phyloP scores from a whole-genome alignment of 1,140 invertebrate genomes.

The Leguminivora glycinivorella region DNA sequence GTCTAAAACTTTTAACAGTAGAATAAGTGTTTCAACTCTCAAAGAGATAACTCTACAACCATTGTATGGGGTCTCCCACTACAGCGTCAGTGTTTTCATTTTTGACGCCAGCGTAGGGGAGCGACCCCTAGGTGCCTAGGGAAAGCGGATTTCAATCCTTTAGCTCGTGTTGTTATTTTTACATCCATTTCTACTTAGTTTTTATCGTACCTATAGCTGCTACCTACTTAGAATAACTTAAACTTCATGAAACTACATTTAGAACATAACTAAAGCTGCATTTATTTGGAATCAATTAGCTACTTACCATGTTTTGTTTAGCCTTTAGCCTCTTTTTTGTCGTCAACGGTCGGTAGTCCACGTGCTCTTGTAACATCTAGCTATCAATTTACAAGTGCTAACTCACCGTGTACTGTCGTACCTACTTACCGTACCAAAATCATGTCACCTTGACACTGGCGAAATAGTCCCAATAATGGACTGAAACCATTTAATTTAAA shows the following conservation, averaged over 20 bases:
- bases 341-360: no score
- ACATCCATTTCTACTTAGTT: slow-evolving; percentile 19
- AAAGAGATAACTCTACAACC: background rate
- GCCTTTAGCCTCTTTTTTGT: no score
- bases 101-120: slow-evolving; percentile 1
- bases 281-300: background rate
- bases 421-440: no score
- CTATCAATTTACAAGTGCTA: no score
- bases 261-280: background rate
- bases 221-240: slow-evolving; percentile 14
- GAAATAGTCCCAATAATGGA: no score
- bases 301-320: no score
- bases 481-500: no score
- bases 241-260: background rate
- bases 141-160: slow-evolving; percentile 25
- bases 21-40: background rate
- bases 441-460: no score
- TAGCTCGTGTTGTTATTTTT: slow-evolving; percentile 21
- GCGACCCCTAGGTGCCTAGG: slow-evolving; percentile 25
- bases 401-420: no score
- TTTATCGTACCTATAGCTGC: background rate
- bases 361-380: no score
- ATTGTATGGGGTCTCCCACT: background rate
- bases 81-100: background rate
- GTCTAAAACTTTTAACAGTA: no score